Evolutionary conservation across 2,797 vertebrate species (phyloP).

Genomic region (Hydrophis major): DNA sequence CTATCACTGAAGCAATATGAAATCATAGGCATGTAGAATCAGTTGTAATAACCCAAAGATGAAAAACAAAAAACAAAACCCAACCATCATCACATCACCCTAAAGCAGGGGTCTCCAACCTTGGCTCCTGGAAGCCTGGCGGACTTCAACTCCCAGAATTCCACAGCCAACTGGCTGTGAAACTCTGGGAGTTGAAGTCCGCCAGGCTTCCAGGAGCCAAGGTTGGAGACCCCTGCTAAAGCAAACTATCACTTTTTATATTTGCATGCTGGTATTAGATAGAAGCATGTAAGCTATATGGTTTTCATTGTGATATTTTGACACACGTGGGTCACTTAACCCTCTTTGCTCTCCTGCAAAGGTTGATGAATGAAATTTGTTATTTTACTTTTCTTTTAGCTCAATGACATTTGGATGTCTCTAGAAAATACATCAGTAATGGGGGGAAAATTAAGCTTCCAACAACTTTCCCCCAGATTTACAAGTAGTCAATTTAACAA

Average conservation of each 20-base stretch:
- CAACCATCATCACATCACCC: background rate
- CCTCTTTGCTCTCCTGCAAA: background rate
- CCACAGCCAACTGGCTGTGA: no score
- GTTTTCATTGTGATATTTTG: background rate
- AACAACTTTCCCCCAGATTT: background rate
- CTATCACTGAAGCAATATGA: background rate
- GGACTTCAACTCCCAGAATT: no score
- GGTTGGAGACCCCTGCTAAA: no score
- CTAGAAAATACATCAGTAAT: background rate
- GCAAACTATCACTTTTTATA: background rate
- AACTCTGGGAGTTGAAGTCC: no score
- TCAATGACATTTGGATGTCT: background rate
- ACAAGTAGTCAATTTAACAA: background rate
- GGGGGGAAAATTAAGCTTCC: background rate
- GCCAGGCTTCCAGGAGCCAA: no score
- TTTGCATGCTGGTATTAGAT: background rate
- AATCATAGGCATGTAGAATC: background rate
- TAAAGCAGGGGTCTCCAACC: no score
- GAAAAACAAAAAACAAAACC: background rate
- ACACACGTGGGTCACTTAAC: background rate
- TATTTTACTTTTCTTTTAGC: background rate
- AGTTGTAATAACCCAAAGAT: background rate
- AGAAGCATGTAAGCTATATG: background rate
- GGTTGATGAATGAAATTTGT: background rate
- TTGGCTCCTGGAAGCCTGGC: no score